Evolutionary conservation across 2,888 invertebrate species (phyloP).

Genomic region (Melikaiella ostensackeni): DNA sequence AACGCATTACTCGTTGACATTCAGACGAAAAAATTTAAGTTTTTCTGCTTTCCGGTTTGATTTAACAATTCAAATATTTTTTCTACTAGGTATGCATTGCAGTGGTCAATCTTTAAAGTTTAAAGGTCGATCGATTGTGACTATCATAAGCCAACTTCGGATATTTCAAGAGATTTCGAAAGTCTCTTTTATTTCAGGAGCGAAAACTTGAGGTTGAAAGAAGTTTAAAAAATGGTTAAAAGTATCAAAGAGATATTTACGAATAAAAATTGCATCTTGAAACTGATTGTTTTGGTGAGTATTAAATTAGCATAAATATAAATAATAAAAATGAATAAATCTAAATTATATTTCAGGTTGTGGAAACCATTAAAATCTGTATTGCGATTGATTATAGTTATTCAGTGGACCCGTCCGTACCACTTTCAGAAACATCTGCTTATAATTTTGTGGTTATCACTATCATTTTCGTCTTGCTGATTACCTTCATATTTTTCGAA

Average conservation of each 20-base stretch:
- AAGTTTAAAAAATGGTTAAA: constrained; percentile 44
- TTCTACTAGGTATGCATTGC: no score
- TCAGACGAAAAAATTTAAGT: no score
- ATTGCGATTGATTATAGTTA: no score
- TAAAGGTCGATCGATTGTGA: not conserved
- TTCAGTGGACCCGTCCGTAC: no score
- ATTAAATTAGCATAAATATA: not conserved
- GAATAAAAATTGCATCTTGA: constrained; percentile 53
- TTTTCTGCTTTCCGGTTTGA: no score
- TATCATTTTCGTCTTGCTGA: not conserved
- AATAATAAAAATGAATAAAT: not conserved
- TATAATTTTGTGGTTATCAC: not conserved
- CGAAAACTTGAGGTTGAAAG: not conserved
- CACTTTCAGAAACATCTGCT: no score
- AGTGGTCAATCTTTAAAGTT: no score
- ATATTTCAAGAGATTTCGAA: not conserved
- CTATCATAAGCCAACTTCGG: not conserved
- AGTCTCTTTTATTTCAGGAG: not conserved
- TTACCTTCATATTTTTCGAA: not conserved
- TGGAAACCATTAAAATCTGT: not conserved
- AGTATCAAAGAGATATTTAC: constrained; percentile 42
- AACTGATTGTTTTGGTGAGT: constrained; percentile 52
- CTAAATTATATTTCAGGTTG: not conserved
- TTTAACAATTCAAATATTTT: no score
- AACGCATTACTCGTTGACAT: no score